Base-by-base conservation (phyloP, 2,888 invertebrate genomes). In the Acheta domesticus region DNA sequence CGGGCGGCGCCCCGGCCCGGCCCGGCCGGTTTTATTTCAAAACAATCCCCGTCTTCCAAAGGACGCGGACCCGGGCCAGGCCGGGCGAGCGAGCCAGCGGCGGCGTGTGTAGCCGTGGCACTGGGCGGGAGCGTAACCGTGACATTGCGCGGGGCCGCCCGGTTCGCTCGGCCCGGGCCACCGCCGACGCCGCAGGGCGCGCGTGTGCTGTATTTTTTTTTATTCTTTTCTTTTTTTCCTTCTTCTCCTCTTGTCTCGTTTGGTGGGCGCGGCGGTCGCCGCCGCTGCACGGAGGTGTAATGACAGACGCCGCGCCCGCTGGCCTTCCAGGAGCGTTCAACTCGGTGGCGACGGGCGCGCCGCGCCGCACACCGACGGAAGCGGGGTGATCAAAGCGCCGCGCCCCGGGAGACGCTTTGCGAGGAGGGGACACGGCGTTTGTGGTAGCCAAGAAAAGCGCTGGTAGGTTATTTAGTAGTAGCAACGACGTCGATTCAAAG, bases 251-350 rank as follows among this genome's bases (percentile, higher is more conserved):
- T 62, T 14, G 14, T 62, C n/a, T 19, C n/a, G 14, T 62, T 62
- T 62, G 14, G 14, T n/a, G 14, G 16, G 62, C 62, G 62, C 62
- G 62, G 36, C n/a, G 62, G n/a, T 8, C 62, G 62, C 2, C 12
- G 62, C 62, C 4, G 62, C 14, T 4, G 62, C 36, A 36, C 36
- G 36, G 36, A 36, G 36, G 36, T 36, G 36, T n/a, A n/a, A n/a
- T 19, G 62, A 62, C 62, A 62, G 62, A 62, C 16, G n/a, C 16
- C 62, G 62, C 62, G 62, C 62, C 62, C 62, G 62, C 62, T n/a
- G 62, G 62, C 62, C 62, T 62, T 62, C 62, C 16, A 62, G 62
- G 62, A 62, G 62, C 62, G 62, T 62, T 62, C 62, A 62, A 62
- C 62, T 62, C 62, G 36, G 36, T 36, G 36, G 36, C 36, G 36